Evolutionary conservation across 2,113 vertebrate genomes (phyloP), one percentile per base, ranked within the genome.

Genomic region (Corynorhinus townsendii): DNA sequence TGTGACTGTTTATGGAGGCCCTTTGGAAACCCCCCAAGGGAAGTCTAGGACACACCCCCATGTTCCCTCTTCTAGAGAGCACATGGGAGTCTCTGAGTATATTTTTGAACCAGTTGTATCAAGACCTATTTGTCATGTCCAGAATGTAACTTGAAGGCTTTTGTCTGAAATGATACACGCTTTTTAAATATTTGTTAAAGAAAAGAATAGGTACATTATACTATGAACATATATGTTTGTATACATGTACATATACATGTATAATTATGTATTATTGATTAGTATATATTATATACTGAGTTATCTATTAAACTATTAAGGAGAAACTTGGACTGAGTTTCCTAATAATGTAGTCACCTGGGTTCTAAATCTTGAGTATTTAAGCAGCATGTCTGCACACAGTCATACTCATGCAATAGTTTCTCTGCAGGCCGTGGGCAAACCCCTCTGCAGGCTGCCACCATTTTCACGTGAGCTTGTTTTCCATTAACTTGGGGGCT

Each of bases 71-170:
- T 59, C 4, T 85, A 38, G 22, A 86, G 38, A 76, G 15, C 2
- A 66, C 49, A 24, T 33, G 19, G 30, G 38, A 88, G 49, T 49
- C 24, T 83, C 28, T 82, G 81, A 90, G 35, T 71, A 17, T 84
- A 45, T 90, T 92, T 95, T 77, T 87, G 16, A 93, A 49, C 54
- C 54, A 75, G 11, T 73, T 92, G 16, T 95, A 43, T 93, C 30
- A 82, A 95, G 33, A 88, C 3, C 30, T 81, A 12, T 66, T 11
- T 93, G 43, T 56, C 30, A 76, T 30, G 64, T 72, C 11, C 68
- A 81, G 45, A 30, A 68, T 76, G 82, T 7, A 92, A 5, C 26
- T 81, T 87, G 49, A 83, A 93, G 38, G 4, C 59, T 45, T 95
- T 92, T 15, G 11, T 86, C 71, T 90, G 68, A 92, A 96, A 77